Evolutionary conservation across 2,113 vertebrate genomes (phyloP), one percentile per base, ranked within the genome.

Genomic region (Crotalus viridis): DNA sequence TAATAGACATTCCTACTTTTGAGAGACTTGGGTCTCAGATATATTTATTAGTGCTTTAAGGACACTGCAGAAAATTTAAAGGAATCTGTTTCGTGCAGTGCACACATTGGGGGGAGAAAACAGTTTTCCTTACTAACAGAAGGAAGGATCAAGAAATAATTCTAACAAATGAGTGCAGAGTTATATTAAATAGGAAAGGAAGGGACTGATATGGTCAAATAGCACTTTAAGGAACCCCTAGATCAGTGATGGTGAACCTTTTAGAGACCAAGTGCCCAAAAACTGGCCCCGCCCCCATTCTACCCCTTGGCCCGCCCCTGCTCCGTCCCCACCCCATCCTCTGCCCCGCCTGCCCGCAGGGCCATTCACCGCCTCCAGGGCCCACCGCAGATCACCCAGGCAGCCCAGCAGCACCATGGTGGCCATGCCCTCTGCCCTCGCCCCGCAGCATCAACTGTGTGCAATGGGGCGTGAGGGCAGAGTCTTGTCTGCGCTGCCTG

Each of bases 21-120:
- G 91, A 89, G 39, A 94, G 87, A 92, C 96, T 93, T 95, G 91
- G 43, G 91, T 94, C 96, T 94, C 87, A 87, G 90, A 93, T 93
- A 87, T 94, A 89, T 87, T 93, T 93, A 88, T 64, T 26, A 90
- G 86, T 22, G 87, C 92, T 90, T 93, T 24, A 0, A n/a, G 86
- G 56, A 90, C 89, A 92, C 69, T 89, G 48, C 48, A 26, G 69
- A 92, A 90, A 13, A 10, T 92, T 94, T 92, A 91, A 90, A 89
- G 88, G 0, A 2, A 56, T 91, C 52, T 87, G 51, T 91, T 96
- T 89, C 39, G 59, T 90, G 8, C 33, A 61, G 55, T 4, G 3
- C 5, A 7, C 0, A 61, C 3, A 8, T 81, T 39, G 3, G 54
- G 33, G 9, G 3, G 5, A n/a, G 22, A 17, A 19, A 92, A 74